Conservation (phyloP, 2,113 vertebrate genomes). For the Bos indicus region DNA sequence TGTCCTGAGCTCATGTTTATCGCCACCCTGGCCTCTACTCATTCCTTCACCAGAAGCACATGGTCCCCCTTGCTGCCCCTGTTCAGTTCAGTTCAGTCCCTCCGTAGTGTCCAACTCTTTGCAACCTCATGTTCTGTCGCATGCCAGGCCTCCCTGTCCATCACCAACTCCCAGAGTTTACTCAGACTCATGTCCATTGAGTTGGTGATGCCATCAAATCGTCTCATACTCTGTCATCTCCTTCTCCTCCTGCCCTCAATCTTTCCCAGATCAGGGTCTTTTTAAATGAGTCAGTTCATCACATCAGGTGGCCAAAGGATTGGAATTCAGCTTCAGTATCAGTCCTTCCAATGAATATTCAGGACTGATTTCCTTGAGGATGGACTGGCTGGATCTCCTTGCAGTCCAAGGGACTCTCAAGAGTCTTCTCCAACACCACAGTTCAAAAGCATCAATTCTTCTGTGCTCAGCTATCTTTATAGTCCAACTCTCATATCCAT, state of each 20-base stretch:
- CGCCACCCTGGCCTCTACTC: background rate
- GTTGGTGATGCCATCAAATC: background rate
- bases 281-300: background rate
- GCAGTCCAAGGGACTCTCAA: background rate
- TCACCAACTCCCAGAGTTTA: background rate
- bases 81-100: background rate
- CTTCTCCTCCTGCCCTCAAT: background rate
- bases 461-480: background rate
- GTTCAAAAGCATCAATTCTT: background rate
- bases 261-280: background rate
- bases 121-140: accelerated
- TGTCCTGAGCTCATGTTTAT: background rate
- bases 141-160: background rate
- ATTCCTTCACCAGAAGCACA: background rate
- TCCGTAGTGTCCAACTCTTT: background rate
- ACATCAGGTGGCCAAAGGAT: background rate
- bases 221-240: background rate
- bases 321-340: background rate
- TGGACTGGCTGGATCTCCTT: background rate
- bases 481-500: background rate
- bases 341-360: background rate
- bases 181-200: background rate
- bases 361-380: background rate
- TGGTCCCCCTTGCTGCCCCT: background rate
- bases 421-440: background rate